These are phyloP conservation scores for Rhogogaster chlorosoma DNA, from an alignment of 2,888 invertebrate species.

Conservation along the genomic window DNA sequence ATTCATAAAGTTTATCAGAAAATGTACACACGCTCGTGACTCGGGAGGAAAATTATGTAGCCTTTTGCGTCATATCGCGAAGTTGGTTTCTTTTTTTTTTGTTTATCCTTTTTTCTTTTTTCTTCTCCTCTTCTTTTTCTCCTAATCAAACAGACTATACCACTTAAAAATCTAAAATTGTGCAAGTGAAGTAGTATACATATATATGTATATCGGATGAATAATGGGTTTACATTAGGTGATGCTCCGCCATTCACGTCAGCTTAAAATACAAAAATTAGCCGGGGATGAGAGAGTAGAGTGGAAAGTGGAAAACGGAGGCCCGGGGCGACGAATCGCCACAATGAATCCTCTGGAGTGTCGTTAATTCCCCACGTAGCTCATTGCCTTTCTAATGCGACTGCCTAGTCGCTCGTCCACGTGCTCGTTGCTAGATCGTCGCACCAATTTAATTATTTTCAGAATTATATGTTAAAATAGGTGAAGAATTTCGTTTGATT, in stretches of 20 bases:
- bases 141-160: not conserved
- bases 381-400: conserved; percentile 38
- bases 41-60: not conserved
- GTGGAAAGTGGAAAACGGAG: not conserved
- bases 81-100: not conserved
- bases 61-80: not conserved
- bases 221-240: not conserved
- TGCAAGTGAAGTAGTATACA: not conserved
- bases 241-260: not conserved
- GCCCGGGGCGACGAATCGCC: not conserved
- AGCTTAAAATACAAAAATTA: not conserved
- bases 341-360: conserved; percentile 11
- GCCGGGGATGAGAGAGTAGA: not conserved
- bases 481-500: not conserved
- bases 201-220: not conserved
- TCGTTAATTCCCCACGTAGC: conserved; percentile 12
- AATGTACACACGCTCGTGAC: not conserved
- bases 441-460: not conserved
- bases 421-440: not conserved
- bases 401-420: conserved; percentile 7
- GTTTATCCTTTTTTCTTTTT: not conserved
- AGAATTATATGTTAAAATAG: not conserved
- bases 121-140: not conserved
- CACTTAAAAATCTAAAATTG: not conserved
- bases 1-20: not conserved